Conservation (phyloP, 2,888 invertebrate species). For the Horisme vitalbata region DNA sequence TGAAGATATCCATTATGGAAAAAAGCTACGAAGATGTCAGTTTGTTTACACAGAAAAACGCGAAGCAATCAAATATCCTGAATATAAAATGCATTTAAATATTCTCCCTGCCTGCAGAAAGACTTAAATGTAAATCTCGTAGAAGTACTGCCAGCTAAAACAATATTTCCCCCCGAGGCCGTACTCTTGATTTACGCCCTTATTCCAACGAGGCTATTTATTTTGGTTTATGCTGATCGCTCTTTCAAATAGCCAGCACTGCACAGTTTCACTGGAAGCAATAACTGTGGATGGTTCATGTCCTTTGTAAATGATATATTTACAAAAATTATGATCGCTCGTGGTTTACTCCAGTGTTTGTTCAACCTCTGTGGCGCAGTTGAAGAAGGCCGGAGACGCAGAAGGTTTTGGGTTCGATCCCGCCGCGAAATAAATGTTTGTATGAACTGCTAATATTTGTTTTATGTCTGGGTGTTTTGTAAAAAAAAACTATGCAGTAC, state of each 20-base stretch:
- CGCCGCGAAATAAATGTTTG: no score
- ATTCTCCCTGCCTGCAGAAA: not conserved
- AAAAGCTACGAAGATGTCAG: no score
- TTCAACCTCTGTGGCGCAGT: no score
- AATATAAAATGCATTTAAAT: slow-evolving; percentile 4
- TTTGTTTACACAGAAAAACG: no score
- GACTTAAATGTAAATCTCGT: slow-evolving; percentile 1
- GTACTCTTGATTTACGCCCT: slow-evolving; percentile 18
- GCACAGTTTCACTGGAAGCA: slow-evolving; percentile 10
- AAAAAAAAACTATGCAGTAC: no score
- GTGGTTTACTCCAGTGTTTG: no score
- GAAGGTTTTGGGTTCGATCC: no score
- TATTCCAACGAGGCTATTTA: slow-evolving; percentile 21
- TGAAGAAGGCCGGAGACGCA: no score
- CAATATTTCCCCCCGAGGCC: slow-evolving; percentile 38
- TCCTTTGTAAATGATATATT: not conserved
- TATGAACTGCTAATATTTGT: no score
- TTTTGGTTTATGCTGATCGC: slow-evolving; percentile 29
- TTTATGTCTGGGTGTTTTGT: no score
- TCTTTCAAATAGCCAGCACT: slow-evolving; percentile 5
- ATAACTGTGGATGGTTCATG: not conserved
- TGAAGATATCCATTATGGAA: no score
- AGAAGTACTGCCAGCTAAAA: slow-evolving; percentile 4
- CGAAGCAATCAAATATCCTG: no score
- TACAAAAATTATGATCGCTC: not conserved